Evolutionary conservation across 2,888 invertebrate species (phyloP).

Genomic region (Harpalus rufipes): DNA sequence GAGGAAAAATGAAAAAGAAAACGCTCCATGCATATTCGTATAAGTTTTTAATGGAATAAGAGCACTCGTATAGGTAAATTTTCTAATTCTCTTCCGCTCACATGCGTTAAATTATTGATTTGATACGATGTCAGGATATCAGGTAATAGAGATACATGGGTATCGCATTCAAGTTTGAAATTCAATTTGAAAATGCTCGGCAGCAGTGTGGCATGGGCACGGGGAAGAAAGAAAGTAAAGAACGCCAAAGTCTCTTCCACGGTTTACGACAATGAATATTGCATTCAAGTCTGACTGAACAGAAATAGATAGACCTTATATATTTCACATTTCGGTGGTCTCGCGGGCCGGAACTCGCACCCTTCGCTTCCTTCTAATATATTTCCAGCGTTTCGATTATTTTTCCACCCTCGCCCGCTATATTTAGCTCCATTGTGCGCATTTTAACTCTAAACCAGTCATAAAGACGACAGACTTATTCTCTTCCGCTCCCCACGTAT

Average conservation of each 20-base stretch:
- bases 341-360: slow-evolving; percentile 68
- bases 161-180: slow-evolving; percentile 58
- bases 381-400: slow-evolving; percentile 61
- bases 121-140: slow-evolving; percentile 50
- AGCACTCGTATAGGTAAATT: slow-evolving; percentile 35
- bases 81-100: slow-evolving; percentile 50
- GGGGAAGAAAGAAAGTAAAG: slow-evolving; percentile 39
- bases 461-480: slow-evolving; percentile 49
- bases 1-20: slow-evolving; percentile 19
- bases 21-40: not conserved
- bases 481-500: slow-evolving; percentile 39
- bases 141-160: slow-evolving; percentile 53
- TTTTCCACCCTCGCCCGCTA: slow-evolving; percentile 56
- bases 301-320: slow-evolving; percentile 72
- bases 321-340: slow-evolving; percentile 72
- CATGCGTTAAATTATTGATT: slow-evolving; percentile 55
- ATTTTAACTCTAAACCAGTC: slow-evolving; percentile 37
- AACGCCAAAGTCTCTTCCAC: slow-evolving; percentile 51
- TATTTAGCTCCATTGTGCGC: slow-evolving; percentile 48
- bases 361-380: slow-evolving; percentile 52
- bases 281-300: slow-evolving; percentile 68
- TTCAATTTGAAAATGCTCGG: slow-evolving; percentile 56
- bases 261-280: slow-evolving; percentile 71
- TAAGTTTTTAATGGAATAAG: slow-evolving; percentile 22
- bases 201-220: slow-evolving; percentile 23